Evolutionary conservation across 2,797 vertebrate species (phyloP).

Genomic region (Bucorvus abyssinicus): DNA sequence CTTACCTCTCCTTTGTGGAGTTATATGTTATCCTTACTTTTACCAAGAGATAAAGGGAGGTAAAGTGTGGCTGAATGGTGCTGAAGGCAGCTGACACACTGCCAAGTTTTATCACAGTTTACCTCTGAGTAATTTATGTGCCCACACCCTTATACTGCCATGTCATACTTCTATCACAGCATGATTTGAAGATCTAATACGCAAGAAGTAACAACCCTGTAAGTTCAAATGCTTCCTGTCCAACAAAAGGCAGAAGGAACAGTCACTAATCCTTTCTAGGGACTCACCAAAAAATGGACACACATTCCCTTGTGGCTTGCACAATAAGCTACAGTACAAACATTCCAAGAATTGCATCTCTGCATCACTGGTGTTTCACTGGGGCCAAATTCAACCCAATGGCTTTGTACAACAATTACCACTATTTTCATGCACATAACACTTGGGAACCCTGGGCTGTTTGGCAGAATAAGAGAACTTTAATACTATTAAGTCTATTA

Average conservation of each 20-base stretch:
- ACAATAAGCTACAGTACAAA: background rate
- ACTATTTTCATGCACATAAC: background rate
- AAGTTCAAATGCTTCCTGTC: background rate
- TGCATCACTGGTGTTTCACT: background rate
- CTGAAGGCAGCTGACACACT: background rate
- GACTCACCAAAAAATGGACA: fast-evolving
- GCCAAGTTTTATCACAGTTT: background rate
- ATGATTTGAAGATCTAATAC: background rate
- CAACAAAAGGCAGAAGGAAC: background rate
- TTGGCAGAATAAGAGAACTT: background rate
- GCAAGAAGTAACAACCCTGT: background rate
- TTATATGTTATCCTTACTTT: background rate
- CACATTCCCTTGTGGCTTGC: fast-evolving
- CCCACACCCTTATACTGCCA: constrained; percentile 4
- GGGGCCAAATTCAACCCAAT: background rate
- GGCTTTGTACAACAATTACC: background rate
- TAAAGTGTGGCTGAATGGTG: background rate
- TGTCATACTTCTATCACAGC: background rate
- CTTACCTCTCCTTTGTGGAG: background rate
- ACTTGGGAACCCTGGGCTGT: background rate
- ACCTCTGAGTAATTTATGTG: constrained; percentile 2
- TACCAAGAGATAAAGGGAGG: background rate
- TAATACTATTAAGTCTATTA: background rate
- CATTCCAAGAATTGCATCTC: background rate
- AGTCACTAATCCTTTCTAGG: too few relatives aligned